Conservation (phyloP, 1,140 invertebrate genomes). For the Caerostris extrusa region DNA sequence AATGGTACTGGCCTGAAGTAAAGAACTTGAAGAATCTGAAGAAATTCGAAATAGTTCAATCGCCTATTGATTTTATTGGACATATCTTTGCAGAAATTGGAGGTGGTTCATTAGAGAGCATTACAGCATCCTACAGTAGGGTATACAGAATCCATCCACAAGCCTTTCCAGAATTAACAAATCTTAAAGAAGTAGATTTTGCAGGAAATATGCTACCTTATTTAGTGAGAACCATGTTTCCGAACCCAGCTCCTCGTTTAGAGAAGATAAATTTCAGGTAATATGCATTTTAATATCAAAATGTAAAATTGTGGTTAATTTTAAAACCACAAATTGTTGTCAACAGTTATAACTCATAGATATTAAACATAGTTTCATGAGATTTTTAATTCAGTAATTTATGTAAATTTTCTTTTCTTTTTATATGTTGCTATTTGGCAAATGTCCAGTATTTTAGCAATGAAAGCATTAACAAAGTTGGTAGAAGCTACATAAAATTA, state of each 20-base stretch:
- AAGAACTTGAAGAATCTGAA: conserved; percentile 43
- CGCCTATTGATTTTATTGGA: conserved; percentile 43
- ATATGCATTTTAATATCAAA: background rate
- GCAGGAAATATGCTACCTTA: conserved; percentile 41
- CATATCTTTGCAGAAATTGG: conserved; percentile 61
- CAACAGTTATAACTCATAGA: background rate
- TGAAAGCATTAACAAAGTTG: too few species aligned
- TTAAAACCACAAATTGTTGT: background rate
- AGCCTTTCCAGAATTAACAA: conserved; percentile 51
- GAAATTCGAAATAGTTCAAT: background rate
- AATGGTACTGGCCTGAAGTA: conserved; percentile 58
- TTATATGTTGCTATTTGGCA: too few species aligned
- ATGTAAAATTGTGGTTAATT: background rate
- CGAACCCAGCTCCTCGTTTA: conserved; percentile 37
- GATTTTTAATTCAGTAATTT: too few species aligned
- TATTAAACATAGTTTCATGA: too few species aligned
- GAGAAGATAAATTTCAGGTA: conserved; percentile 54
- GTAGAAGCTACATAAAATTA: too few species aligned
- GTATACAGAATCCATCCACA: conserved; percentile 55
- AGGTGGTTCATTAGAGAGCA: conserved; percentile 50
- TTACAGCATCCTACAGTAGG: background rate
- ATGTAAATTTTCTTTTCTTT: too few species aligned
- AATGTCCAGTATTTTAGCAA: too few species aligned
- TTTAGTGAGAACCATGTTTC: conserved; percentile 57
- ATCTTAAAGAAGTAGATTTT: conserved; percentile 31